Conservation (phyloP, 2,888 invertebrate species). For the Philopedon plagiatum region DNA sequence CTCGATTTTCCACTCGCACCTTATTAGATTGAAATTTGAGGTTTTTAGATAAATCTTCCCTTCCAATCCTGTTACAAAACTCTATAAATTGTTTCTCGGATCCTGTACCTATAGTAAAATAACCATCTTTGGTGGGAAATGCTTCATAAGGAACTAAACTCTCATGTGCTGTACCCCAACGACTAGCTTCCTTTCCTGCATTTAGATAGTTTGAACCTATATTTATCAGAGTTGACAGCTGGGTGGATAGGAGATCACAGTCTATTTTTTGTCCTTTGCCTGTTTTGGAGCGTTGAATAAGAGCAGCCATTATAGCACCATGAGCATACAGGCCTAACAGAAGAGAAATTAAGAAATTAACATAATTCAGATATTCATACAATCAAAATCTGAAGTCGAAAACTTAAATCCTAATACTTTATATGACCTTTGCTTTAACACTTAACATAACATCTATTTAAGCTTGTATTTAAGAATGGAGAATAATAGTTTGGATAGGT, state of each 20-base stretch:
- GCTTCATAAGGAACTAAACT: slow-evolving; percentile 96
- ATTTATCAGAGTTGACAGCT: slow-evolving; percentile 90
- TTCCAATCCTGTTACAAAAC: slow-evolving; percentile 77
- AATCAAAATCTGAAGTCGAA: no score
- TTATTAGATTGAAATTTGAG: slow-evolving; percentile 80
- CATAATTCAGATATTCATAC: neutral
- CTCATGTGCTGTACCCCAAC: slow-evolving; percentile 95
- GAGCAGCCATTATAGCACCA: slow-evolving; percentile 93
- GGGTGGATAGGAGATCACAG: slow-evolving; percentile 93
- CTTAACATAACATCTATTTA: no score
- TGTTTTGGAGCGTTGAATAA: slow-evolving; percentile 83
- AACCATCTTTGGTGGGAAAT: slow-evolving; percentile 86
- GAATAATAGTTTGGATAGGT: no score
- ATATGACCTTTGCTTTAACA: no score
- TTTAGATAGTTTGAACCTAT: slow-evolving; percentile 93
- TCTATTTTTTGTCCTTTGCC: slow-evolving; percentile 93
- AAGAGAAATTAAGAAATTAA: slow-evolving; percentile 12
- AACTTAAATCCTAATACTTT: no score
- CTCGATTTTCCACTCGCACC: slow-evolving; percentile 82
- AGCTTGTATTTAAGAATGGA: neutral
- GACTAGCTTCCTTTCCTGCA: slow-evolving; percentile 80
- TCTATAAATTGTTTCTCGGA: slow-evolving; percentile 86
- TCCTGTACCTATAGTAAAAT: slow-evolving; percentile 89
- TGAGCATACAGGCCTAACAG: slow-evolving; percentile 85
- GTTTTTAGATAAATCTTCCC: slow-evolving; percentile 75